Evolutionary conservation across 1,140 invertebrate genomes (phyloP).

Genomic region (Zaprionus vittiger): DNA sequence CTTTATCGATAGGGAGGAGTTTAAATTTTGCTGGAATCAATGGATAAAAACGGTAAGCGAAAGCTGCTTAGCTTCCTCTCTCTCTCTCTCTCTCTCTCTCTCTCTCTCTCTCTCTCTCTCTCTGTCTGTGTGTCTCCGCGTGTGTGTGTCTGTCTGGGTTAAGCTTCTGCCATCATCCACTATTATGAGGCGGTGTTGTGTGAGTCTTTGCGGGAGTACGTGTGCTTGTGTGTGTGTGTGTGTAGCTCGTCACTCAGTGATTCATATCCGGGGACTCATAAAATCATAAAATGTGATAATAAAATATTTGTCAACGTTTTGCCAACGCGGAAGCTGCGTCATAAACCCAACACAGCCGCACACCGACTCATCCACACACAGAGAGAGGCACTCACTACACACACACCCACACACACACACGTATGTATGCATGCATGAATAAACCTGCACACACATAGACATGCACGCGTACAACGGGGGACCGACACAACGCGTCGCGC

Average conservation of each 20-base stretch:
- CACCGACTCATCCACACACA: neutral
- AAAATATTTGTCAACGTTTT: conserved; percentile 82
- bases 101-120: neutral
- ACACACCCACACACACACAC: conserved; percentile 15
- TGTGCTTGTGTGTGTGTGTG: conserved; percentile 12
- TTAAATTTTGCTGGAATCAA: conserved; percentile 92
- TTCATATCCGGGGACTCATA: conserved; percentile 82
- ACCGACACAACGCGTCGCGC: neutral
- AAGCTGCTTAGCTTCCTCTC: conserved; percentile 6
- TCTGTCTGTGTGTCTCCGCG: neutral
- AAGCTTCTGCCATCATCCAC: conserved; percentile 47
- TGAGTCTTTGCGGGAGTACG: neutral
- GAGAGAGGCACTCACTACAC: too few relatives aligned
- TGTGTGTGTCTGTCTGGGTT: conserved; percentile 24
- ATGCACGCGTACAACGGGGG: neutral
- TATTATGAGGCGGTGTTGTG: conserved; percentile 53
- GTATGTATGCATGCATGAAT: neutral
- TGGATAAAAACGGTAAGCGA: conserved; percentile 92
- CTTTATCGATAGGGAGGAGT: conserved; percentile 92
- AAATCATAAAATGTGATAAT: conserved; percentile 83
- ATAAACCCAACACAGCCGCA: conserved; percentile 28
- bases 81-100: neutral
- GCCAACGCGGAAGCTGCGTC: conserved; percentile 47
- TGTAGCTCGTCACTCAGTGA: conserved; percentile 70
- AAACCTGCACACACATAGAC: conserved; percentile 5